Base-by-base conservation (phyloP, 2,888 invertebrate genomes). In the Axea sp. region DNA sequence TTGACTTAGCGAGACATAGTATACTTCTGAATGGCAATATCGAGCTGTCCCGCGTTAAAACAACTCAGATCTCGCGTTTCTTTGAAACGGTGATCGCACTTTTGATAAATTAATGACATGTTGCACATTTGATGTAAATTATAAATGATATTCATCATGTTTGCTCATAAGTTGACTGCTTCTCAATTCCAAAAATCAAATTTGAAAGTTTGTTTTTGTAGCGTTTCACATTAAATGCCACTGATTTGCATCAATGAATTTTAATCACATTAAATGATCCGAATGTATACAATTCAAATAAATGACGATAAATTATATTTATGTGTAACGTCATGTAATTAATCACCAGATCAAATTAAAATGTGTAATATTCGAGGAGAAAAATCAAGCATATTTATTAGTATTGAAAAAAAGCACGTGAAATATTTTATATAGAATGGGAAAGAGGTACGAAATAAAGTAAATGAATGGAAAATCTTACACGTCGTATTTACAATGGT, bases 11-110 rank as follows among this genome's bases (percentile, higher is more conserved):
- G 71, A 73, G 69, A 76, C 65, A 64, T 65, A 31, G 28, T 73
- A 60, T 76, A 69, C 69, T 76, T 73, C 74, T 65, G 55, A 71
- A 73, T 60, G 57, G 41, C 67, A 76, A 73, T 77, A 69, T 76
- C 64, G 57, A 76, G 49, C 30, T 64, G 62, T 69, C 60, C 45
- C 57, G 45, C 37, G 47, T 7, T 12, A 17, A 64, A 45, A 33
- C 59, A 39, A 41, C 17, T 17, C 22, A 24, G 37, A 59, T 47
- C 31, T 30, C 47, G 64, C 41, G 53, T 67, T 60, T 60, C 53
- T 67, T 55, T 30, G 35, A 47, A 53, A 49, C 15, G 9, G 24
- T 22, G 60, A 71, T 71, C 71, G 41, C 39, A 24, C 30, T 35
- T 12, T 71, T 60, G 60, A 67, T 65, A 49, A 64, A 55, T 75